Evolutionary conservation across 2,113 vertebrate genomes (phyloP), one percentile per base, ranked within the genome.

Genomic region (zebrafish (Danio rerio)): DNA sequence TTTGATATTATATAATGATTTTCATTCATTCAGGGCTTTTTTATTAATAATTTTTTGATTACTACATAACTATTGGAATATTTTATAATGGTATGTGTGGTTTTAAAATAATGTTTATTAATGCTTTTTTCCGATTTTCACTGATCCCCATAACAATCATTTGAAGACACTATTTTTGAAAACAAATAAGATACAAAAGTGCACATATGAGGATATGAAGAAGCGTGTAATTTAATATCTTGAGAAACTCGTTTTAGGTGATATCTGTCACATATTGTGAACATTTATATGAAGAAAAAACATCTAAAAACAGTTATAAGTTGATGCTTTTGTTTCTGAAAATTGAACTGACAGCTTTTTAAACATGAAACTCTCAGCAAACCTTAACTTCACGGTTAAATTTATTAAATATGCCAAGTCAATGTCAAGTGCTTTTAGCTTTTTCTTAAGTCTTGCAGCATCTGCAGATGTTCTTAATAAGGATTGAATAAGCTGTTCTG

Each of bases 381-480:
- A n/a, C n/a, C 47, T 69, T 69, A 18, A 69, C 66, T 47, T 49
- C 65, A 69, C 43, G 47, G 43, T 18, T 2, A 9, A 68, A 18
- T 75, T 47, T 59, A 75, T 47, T 45, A 59, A 75, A 59, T 40
- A 74, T 47, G 42, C 65, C 65, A 68, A 68, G 65, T 18, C 43
- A 68, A 12, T 69, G 66, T 76, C 55, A 76, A 21, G 42, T 76
- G 55, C 73, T 47, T 61, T 59, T 40, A 73, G 50, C 52, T 13
- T 53, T 55, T 40, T 47, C 70, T 31, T 21, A 55, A 55, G 15
- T 55, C 21, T 45, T 59, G 55, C 55, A 76, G 73, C 55, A 61
- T 76, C 55, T 47, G 73, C 72, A 75, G 55, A 75, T 75, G 72
- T 59, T 61, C 42, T 75, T 61, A 21, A 75, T 43, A 61, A 45